Base-by-base conservation (phyloP, 1,140 invertebrate species). In the Galendromus occidentalis region DNA sequence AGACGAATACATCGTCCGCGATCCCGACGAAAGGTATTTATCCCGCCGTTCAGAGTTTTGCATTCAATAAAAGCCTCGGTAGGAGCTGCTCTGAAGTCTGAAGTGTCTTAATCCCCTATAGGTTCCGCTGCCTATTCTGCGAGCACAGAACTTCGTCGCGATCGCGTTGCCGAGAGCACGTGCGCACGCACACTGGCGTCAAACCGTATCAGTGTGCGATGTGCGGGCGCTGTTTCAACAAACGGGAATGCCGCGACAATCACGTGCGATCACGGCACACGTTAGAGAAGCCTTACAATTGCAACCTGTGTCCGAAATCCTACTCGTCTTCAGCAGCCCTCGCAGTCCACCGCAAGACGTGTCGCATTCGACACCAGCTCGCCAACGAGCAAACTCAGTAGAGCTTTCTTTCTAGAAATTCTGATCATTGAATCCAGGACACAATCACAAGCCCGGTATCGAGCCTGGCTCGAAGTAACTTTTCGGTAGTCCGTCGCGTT, bases 171-270 rank as follows among this genome's bases (percentile, higher is more conserved):
- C 67, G 70, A 47, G 64, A 42, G 39, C 74, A 75, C 51, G 71
- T 73, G 14, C 65, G 72, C 20, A 72, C 70, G 9, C 76, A 78
- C 66, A 76, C 75, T 0, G 74, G 80, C 14, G 81, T 82, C 69
- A 75, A 80, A 66, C 81, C 81, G n/a, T 80, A 79, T 71, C 74
- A 76, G 65, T 84, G 82, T 72, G 76, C 76, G 68, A 73, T 79
- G 55, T 80, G 79, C 70, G 74, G 75, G 12, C 70, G 74, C 44
- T 71, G 74, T 45, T 80, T 80, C 71, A 79, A 77, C 75, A 33
- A 78, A 76, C 68, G 66, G 22, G 68, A 68, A 44, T 67, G 67
- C 20, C 14, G 51, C 25, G 51, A 59, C 33, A 59, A 59, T 25
- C 51, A 59, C 22, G 51, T 59, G 33, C 51, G 51, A 1, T 59